Evolutionary conservation across 37 sponge, comb jelly and placozoan species (phyloP).

Genomic region (Dysidea cf. avara): DNA sequence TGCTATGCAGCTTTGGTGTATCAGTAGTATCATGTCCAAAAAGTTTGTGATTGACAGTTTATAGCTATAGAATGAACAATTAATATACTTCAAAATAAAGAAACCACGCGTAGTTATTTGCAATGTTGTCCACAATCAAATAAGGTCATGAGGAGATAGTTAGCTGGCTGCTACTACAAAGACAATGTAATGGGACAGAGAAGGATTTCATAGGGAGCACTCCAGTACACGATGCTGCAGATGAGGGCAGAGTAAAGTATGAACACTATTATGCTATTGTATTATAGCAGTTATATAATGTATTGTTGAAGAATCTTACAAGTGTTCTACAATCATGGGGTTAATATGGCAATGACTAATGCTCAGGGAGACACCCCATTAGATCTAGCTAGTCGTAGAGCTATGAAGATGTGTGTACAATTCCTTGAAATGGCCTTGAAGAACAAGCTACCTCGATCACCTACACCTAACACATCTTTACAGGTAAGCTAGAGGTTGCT

Average conservation of each 20-base stretch:
- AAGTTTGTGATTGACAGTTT: not conserved
- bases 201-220: conserved; percentile 77
- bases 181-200: conserved; percentile 70
- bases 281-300: too few species aligned
- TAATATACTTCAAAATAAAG: too few species aligned
- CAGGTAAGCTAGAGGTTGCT: too few species aligned
- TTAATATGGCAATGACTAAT: conserved; percentile 33
- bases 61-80: too few species aligned
- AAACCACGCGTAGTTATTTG: too few species aligned
- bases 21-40: not conserved
- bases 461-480: too few species aligned
- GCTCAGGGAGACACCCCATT: conserved; percentile 51
- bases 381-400: conserved; percentile 50
- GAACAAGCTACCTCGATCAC: conserved; percentile 7
- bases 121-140: too few species aligned
- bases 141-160: conserved; percentile 61
- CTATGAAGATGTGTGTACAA: conserved; percentile 38
- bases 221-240: conserved; percentile 85
- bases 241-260: conserved; percentile 71
- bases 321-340: conserved; percentile 43
- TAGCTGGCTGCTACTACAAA: conserved; percentile 63
- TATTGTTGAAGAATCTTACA: conserved; percentile 31
- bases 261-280: not conserved
- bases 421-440: conserved; percentile 31
- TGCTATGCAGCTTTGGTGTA: too few species aligned